Evolutionary conservation across 2,113 vertebrate genomes (phyloP).

Genomic region (Nesoenas mayeri): DNA sequence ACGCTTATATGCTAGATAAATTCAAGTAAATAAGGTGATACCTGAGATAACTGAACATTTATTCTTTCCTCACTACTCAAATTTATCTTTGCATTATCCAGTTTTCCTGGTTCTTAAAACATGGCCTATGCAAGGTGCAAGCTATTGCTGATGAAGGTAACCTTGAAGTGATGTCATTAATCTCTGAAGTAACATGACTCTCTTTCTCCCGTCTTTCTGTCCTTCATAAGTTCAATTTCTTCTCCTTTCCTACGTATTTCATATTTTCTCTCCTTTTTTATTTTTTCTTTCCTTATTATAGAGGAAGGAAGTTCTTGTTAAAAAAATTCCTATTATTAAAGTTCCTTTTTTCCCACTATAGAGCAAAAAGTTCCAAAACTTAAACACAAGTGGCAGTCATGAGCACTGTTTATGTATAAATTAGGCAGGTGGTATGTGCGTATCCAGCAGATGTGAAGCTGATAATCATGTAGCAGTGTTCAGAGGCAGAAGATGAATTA

Average conservation of each 20-base stretch:
- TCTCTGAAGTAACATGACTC: neutral
- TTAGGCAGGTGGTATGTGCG: neutral
- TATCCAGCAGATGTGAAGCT: neutral
- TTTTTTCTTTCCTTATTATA: neutral
- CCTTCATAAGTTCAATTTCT: neutral
- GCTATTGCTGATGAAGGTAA: neutral
- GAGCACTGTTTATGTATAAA: neutral
- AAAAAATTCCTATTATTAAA: neutral
- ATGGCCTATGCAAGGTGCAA: neutral
- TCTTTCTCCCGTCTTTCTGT: neutral
- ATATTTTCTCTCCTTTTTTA: neutral
- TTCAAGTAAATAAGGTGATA: neutral
- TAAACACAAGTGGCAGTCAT: neutral
- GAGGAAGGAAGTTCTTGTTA: neutral
- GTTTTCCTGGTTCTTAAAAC: neutral
- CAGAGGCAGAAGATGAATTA: neutral
- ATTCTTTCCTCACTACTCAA: neutral
- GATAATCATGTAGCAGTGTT: neutral
- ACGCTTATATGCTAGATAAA: neutral
- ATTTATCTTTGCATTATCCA: neutral
- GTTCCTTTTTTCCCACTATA: neutral
- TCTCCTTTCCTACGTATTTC: neutral
- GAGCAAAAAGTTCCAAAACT: neutral
- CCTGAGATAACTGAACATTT: neutral
- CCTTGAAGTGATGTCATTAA: neutral